Percentiles rank a stretch among this genome's conserved stretches.
phyloP scores from a whole-genome alignment of 2,113 vertebrate genomes.

The Phalacrocorax pelagicus region DNA sequence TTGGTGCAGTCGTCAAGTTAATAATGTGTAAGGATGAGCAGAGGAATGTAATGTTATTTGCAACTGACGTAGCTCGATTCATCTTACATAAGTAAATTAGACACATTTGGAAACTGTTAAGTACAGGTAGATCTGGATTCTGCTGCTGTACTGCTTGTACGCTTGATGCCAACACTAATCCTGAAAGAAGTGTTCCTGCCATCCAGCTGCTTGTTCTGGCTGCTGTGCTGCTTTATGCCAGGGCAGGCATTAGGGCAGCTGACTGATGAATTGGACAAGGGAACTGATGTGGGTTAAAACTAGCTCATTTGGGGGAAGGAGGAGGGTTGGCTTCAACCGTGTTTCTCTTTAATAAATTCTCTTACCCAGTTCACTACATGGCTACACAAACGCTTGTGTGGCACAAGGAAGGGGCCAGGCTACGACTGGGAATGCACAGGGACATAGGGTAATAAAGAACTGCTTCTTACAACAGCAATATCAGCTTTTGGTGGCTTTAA shows the following conservation, averaged over 20 bases:
- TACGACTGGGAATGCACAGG: accelerated
- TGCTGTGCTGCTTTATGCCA: neutral
- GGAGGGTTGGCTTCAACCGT: neutral
- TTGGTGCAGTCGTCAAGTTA: neutral
- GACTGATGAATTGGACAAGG: neutral
- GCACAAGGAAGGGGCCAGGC: neutral
- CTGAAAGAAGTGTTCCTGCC: neutral
- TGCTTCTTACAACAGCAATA: neutral
- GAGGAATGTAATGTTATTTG: neutral
- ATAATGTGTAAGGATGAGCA: neutral
- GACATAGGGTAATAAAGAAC: neutral
- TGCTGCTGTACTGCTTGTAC: neutral
- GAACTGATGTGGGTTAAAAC: neutral
- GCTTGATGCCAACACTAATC: neutral
- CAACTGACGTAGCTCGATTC: neutral
- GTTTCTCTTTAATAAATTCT: neutral
- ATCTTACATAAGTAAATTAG: accelerated
- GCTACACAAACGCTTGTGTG: neutral
- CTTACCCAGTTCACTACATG: neutral
- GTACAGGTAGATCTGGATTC: neutral
- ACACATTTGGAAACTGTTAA: neutral
- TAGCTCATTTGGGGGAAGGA: neutral
- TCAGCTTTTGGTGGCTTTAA: neutral
- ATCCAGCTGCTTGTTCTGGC: neutral
- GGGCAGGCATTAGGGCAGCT: neutral